Conservation (phyloP, 2,797 vertebrate genomes). For the Pseudomugil tenellus region DNA sequence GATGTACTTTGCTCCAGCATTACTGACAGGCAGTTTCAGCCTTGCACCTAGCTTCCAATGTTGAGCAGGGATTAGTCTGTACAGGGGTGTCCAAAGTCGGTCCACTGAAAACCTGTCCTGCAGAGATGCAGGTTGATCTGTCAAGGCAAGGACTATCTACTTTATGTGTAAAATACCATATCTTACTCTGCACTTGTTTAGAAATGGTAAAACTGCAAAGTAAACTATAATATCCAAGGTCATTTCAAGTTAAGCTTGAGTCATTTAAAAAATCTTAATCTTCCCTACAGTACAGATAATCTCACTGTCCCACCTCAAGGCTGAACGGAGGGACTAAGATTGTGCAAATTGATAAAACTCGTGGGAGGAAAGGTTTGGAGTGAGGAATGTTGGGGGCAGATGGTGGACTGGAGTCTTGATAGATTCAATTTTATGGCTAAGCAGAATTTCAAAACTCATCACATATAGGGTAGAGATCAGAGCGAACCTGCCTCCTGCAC, state of each 20-base stretch:
- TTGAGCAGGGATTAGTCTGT: constrained; percentile 55
- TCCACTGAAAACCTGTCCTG: no score
- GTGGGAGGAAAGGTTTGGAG: constrained; percentile 54
- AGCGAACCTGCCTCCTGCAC: constrained; percentile 61
- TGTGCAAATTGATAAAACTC: constrained; percentile 74
- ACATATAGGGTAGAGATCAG: constrained; percentile 70
- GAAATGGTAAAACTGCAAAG: constrained; percentile 48
- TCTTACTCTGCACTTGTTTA: constrained; percentile 45
- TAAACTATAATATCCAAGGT: constrained; percentile 54
- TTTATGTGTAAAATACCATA: no score
- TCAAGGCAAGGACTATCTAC: constrained; percentile 36
- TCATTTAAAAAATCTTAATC: constrained; percentile 60
- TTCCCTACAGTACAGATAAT: constrained; percentile 58
- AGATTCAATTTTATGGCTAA: constrained; percentile 82
- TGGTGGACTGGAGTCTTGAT: constrained; percentile 66
- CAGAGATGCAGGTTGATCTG: constrained; percentile 42
- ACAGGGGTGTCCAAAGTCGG: no score
- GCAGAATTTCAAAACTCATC: constrained; percentile 80
- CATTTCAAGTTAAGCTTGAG: constrained; percentile 48
- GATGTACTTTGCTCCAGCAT: constrained; percentile 22
- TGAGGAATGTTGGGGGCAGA: constrained; percentile 65
- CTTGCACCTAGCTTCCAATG: constrained; percentile 54
- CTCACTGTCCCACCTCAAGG: constrained; percentile 44
- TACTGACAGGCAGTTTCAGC: constrained; percentile 58
- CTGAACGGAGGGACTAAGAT: constrained; percentile 63